Evolutionary conservation across 2,113 vertebrate genomes (phyloP), one percentile per base, ranked within the genome.

Genomic region (Thermophis baileyi): DNA sequence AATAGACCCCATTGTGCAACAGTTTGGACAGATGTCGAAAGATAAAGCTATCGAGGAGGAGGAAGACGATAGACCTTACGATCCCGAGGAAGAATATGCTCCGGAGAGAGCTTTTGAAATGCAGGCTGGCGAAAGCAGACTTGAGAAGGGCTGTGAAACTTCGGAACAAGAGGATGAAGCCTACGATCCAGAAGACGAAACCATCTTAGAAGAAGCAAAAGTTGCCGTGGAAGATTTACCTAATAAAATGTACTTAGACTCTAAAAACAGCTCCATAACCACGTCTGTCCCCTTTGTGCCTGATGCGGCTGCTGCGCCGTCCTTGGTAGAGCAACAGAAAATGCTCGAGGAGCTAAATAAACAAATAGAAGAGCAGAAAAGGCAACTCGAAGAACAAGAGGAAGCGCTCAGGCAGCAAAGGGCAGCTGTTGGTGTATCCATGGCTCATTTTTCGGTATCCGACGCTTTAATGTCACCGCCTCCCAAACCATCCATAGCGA

Each of bases 181-280:
- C 16, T 99, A 99, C 0, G 99, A 99, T 96, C 99, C 99, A 3
- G 99, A 99, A 89, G 99, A 99, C 69, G 99, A 99, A 95, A 99
- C 98, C 0, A 98, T 99, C 86, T 96, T 99, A 94, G 98, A 99
- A 93, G 99, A 99, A 96, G 98, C 99, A 92, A 98, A 98, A 94
- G 98, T 98, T 85, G 89, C 98, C 40, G 93, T 98, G 14, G 98
- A 97, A 86, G 98, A 98, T 93, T 96, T 98, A 90, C 96, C 96
- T 88, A 98, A 97, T 93, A 96, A 96, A 87, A 97, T 96, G 97
- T 97, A 95, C 0, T 46, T 90, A 0, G 97, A 96, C 3, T 86
- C 89, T 87, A 98, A 97, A 87, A 92, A 53, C 11, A 90, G 9
- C 63, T 24, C 97, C 9, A 1, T 35, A 0, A 96, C 96, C 95